Conservation (phyloP, 2,797 vertebrate genomes). For the Tangara arthus region DNA sequence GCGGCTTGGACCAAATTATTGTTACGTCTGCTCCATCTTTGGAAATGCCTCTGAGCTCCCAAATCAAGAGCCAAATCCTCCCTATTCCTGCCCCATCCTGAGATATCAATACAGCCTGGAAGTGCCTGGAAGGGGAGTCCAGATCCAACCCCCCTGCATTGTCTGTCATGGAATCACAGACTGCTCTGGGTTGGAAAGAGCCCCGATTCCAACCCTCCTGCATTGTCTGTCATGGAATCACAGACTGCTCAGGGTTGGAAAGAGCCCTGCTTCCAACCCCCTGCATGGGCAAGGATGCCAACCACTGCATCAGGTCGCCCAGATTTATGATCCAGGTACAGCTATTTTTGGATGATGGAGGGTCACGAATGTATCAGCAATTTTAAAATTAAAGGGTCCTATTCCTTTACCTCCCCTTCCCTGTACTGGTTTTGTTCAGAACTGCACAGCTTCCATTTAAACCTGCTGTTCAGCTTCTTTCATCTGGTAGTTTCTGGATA, state of each 20-base stretch:
- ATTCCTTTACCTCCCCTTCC: neutral
- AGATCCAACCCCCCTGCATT: neutral
- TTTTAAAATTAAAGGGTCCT: neutral
- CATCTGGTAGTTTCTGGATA: neutral
- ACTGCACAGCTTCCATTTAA: neutral
- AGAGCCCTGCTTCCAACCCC: neutral
- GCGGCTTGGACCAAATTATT: neutral
- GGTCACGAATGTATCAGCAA: too few relatives aligned
- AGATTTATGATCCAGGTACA: neutral
- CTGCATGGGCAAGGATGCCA: neutral
- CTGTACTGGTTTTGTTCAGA: neutral
- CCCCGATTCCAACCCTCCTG: neutral
- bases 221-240: rapidly evolving
- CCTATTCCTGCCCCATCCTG: neutral
- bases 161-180: neutral
- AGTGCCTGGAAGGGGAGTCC: neutral
- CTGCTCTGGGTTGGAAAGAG: neutral
- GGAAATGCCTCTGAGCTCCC: neutral
- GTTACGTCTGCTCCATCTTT: too few relatives aligned
- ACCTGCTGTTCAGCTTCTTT: neutral
- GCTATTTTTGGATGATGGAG: neutral
- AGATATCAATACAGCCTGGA: rapidly evolving
- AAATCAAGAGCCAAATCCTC: neutral
- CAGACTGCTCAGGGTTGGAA: neutral
- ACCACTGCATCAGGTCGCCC: neutral